phyloP scores from a whole-genome alignment of 2,888 invertebrate genomes.

The Cinara cedri region DNA sequence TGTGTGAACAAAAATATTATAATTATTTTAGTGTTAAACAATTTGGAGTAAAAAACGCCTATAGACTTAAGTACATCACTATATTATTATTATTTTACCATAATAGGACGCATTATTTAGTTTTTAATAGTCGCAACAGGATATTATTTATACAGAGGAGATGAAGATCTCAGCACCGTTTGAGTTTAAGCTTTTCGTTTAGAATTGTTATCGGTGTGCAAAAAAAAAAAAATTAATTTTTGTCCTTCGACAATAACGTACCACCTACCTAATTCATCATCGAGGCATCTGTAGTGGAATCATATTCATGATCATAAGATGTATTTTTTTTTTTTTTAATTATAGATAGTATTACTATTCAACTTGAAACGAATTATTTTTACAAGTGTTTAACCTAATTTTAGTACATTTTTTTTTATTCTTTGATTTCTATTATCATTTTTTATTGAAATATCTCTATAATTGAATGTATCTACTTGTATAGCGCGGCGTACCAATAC shows the following conservation, averaged over 20 bases:
- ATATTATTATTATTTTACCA: neutral
- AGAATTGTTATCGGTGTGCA: neutral
- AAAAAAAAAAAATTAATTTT: neutral
- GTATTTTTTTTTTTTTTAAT: neutral
- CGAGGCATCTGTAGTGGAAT: neutral
- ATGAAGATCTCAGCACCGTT: neutral
- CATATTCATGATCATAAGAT: neutral
- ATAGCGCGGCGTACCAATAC: neutral
- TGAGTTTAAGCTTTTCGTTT: neutral
- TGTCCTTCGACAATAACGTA: too few species aligned
- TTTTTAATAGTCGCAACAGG: neutral
- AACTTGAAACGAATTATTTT: neutral
- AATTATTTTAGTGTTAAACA: too few species aligned
- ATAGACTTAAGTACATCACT: neutral
- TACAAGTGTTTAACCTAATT: neutral
- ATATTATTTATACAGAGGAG: neutral
- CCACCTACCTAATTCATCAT: neutral
- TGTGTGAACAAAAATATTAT: too few species aligned
- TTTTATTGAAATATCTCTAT: slow-evolving; percentile 19
- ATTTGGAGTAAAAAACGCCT: too few species aligned
- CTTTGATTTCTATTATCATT: neutral
- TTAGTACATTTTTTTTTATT: neutral
- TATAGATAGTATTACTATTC: neutral
- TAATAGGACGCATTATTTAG: too few species aligned
- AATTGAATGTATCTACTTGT: slow-evolving; percentile 9